Evolutionary conservation across 2,888 invertebrate genomes (phyloP).

Genomic region (Chymomyza caudatula): DNA sequence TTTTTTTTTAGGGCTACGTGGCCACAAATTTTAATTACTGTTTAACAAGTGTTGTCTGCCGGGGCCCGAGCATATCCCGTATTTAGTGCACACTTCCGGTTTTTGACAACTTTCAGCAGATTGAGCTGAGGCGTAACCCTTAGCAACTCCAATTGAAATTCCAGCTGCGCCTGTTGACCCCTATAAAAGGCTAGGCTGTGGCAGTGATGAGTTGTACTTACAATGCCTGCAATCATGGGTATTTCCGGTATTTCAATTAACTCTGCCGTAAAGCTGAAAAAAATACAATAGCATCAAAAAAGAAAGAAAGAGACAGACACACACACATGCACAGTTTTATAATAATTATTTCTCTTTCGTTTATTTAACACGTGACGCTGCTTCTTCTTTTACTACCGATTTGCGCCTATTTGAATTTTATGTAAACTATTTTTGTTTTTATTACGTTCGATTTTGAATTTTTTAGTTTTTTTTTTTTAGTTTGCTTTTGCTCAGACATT

Average conservation of each 20-base stretch:
- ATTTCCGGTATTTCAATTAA: constrained; percentile 37
- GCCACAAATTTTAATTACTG: constrained; percentile 33
- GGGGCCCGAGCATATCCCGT: constrained; percentile 1
- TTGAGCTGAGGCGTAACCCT: not conserved
- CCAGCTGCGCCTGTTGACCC: not conserved
- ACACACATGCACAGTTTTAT: constrained; percentile 28
- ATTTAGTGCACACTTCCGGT: not conserved
- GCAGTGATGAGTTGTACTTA: not conserved
- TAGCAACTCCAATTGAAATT: not conserved
- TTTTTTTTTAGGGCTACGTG: not conserved
- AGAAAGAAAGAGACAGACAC: not conserved
- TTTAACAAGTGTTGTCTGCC: constrained; percentile 7
- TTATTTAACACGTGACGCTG: constrained; percentile 47
- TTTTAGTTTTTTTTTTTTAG: constrained; percentile 41
- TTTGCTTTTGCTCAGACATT: constrained; percentile 64
- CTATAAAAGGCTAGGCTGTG: not conserved
- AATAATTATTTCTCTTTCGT: constrained; percentile 36
- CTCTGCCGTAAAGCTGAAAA: not conserved
- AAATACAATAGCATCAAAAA: not conserved
- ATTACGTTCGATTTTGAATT: not conserved
- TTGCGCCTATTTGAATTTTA: constrained; percentile 35
- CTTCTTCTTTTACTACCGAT: constrained; percentile 50
- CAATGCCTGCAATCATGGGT: constrained; percentile 38
- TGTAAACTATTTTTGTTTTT: constrained; percentile 25
- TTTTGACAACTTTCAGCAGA: not conserved